Conservation (phyloP, 2,797 vertebrate genomes). For the Enteromius paludinosus region DNA sequence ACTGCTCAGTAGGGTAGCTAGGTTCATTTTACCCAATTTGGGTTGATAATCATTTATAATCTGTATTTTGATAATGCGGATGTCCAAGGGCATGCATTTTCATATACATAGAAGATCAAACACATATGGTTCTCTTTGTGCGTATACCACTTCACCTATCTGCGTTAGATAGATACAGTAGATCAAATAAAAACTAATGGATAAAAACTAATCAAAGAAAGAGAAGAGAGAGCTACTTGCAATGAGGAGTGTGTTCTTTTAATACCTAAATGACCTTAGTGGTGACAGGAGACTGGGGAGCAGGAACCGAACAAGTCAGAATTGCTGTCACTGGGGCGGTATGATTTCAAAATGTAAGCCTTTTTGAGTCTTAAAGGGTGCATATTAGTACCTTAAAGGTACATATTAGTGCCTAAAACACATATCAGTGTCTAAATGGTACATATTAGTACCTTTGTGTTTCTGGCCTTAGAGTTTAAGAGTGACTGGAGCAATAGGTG, state of each 20-base stretch:
- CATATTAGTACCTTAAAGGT: too few species aligned
- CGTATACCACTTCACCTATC: neutral
- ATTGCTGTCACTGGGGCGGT: neutral
- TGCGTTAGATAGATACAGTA: too few species aligned
- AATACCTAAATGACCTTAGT: neutral
- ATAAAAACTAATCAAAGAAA: neutral
- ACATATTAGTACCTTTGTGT: neutral
- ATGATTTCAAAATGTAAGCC: too few species aligned
- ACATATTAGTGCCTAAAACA: too few species aligned
- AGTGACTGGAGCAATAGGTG: slow-evolving; percentile 69
- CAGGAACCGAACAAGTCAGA: neutral
- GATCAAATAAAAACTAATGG: too few species aligned
- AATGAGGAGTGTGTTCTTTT: neutral
- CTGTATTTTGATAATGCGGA: neutral
- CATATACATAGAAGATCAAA: neutral
- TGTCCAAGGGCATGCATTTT: neutral
- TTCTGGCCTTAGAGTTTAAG: neutral
- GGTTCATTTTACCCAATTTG: neutral
- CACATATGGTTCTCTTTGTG: neutral
- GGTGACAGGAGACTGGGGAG: neutral
- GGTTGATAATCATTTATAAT: neutral
- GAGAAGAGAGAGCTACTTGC: neutral
- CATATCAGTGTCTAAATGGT: too few species aligned
- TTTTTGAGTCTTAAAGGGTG: too few species aligned
- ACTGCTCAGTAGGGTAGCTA: neutral